Evolutionary conservation across 2,888 invertebrate genomes (phyloP), one percentile per base, ranked within the genome.

Genomic region (Aleiodes testaceus): DNA sequence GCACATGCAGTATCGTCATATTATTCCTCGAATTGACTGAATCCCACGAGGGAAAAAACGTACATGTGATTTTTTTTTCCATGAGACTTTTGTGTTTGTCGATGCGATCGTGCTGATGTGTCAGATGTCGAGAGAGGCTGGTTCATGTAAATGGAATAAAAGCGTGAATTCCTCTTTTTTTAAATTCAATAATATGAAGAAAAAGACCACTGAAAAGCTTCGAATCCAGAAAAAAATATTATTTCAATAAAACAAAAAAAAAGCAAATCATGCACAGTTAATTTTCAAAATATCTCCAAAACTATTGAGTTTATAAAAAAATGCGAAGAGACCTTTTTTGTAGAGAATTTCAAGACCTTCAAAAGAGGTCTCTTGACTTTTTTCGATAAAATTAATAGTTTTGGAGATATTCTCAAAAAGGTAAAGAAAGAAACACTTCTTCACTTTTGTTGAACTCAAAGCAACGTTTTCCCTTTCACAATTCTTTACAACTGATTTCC

Each of bases 41-140:
- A 52, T 66, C 52, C 52, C 50, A 66, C 49, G 52, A 42, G 66
- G 52, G 50, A 52, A 55, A 30, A n/a, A 55, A 9, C 20, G 55
- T 44, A 14, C 44, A 53, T n/a, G 52, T 20, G 2, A 44, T 22
- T n/a, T 20, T 63, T 45, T 47, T 47, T 47, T 45, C 18, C 20
- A 42, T 26, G 26, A 26, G 53, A 72, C 66, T 68, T 70, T 72
- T 75, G 69, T 36, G 7, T 75, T 74, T 72, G 69, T 53, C 72
- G 66, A 74, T 74, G 64, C 49, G 69, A 71, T 74, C 69, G 69
- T 67, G 55, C 47, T 70, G 66, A 69, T 63, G 66, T 69, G 66
- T 69, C 65, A 49, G 66, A 61, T 69, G 67, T 44, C 44, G 45
- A 63, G 45, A 63, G 47, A 47, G 47, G 7, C 45, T 45, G 16